Evolutionary conservation across 2,797 vertebrate species (phyloP).

Genomic region (Lagorchestes hirsutus): DNA sequence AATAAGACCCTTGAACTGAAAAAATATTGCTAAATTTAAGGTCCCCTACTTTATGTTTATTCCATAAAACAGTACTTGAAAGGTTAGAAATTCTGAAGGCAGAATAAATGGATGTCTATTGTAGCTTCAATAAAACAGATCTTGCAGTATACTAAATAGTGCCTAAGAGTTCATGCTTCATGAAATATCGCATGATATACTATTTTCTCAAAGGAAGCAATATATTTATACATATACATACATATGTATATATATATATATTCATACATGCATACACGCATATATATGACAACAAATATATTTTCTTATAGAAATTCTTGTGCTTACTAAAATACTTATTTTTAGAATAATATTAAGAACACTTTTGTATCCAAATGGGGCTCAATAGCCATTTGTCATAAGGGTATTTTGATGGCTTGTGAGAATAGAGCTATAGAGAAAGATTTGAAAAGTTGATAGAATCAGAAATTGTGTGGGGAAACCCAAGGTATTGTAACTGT

Average conservation of each 20-base stretch:
- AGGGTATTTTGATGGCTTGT: accelerated
- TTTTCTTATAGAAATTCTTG: not conserved
- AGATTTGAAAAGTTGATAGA: not conserved
- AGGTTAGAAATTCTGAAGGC: conserved; percentile 40
- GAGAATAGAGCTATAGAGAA: accelerated
- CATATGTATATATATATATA: conserved; percentile 27
- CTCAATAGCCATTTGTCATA: not conserved
- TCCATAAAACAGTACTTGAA: conserved; percentile 45
- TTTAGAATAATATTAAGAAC: not conserved
- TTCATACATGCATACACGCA: conserved; percentile 22
- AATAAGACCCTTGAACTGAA: not conserved
- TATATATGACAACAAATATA: not conserved
- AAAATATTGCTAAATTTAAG: conserved; percentile 37
- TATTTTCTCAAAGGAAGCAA: conserved; percentile 25
- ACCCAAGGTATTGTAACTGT: not conserved
- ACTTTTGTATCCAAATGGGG: not conserved
- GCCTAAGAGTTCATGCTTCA: conserved; percentile 41
- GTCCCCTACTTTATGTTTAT: conserved; percentile 30
- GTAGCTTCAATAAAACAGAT: conserved; percentile 7
- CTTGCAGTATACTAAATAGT: conserved; percentile 34
- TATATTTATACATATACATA: not conserved
- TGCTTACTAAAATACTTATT: not conserved
- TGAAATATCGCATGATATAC: not conserved
- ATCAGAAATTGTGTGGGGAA: not conserved
- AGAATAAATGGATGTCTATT: conserved; percentile 23